These are phyloP conservation scores for Muschampia plurimacula DNA, from an alignment of 2,888 invertebrate species.

Conservation along the genomic window DNA sequence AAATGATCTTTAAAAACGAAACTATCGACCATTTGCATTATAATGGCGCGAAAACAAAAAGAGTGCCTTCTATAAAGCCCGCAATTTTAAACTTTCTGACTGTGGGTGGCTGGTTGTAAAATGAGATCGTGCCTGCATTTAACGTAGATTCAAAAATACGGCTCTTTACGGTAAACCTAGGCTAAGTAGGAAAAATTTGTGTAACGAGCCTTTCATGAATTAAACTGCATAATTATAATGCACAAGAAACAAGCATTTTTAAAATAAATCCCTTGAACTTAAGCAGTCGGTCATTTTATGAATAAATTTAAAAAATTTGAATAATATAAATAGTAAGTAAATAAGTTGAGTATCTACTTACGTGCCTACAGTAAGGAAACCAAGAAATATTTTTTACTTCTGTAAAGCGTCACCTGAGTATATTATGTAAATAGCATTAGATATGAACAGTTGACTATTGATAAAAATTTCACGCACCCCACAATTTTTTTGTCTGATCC, in stretches of 20 bases:
- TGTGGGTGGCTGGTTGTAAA: background rate
- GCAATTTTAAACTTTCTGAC: slow-evolving; percentile 17
- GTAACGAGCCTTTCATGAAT: background rate
- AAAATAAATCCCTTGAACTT: background rate
- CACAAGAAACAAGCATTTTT: background rate
- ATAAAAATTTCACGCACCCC: no score
- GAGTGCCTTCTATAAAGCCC: slow-evolving; percentile 1
- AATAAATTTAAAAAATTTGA: no score
- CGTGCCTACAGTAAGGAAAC: no score
- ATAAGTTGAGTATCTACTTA: no score
- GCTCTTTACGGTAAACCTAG: slow-evolving; percentile 6
- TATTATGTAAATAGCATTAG: no score
- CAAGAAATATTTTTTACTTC: no score
- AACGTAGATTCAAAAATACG: slow-evolving; percentile 6
- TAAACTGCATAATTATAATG: background rate
- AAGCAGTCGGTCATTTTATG: background rate
- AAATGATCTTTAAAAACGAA: slow-evolving; percentile 24
- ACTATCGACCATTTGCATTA: slow-evolving; percentile 29
- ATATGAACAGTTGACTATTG: no score
- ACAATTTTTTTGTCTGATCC: no score
- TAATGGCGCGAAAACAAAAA: slow-evolving; percentile 27
- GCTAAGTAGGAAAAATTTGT: slow-evolving; percentile 3
- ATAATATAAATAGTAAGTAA: no score
- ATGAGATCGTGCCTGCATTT: slow-evolving; percentile 1
- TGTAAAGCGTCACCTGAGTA: no score